Conservation (phyloP, 2,797 vertebrate genomes). For the Bucorvus abyssinicus region DNA sequence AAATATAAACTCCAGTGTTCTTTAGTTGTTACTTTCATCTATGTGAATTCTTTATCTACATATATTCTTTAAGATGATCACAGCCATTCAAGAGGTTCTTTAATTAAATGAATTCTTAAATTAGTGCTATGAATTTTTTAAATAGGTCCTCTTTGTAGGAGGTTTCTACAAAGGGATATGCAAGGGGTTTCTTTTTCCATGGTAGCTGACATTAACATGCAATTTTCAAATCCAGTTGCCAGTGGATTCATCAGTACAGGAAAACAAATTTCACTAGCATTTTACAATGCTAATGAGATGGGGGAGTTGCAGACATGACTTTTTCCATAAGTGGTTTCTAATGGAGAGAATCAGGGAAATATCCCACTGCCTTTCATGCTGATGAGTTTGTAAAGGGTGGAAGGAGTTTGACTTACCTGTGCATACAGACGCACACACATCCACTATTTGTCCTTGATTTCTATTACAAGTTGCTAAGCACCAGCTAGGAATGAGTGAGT, state of each 20-base stretch:
- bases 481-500: not conserved
- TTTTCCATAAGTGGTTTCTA: not conserved
- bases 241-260: not conserved
- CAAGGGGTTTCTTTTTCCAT: not conserved
- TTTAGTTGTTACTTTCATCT: not conserved
- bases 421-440: not conserved
- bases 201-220: not conserved
- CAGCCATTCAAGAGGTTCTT: not conserved
- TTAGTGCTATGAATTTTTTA: not conserved
- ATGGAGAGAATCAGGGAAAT: not conserved
- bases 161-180: not conserved
- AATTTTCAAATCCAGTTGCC: not conserved
- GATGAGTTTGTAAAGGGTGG: not conserved
- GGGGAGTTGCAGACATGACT: not conserved
- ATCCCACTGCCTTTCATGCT: not conserved
- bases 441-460: not conserved
- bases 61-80: not conserved
- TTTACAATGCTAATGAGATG: not conserved
- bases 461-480: not conserved
- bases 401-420: not conserved
- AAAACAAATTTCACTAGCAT: not conserved
- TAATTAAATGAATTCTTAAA: not conserved
- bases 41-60: rapidly evolving
- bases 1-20: not conserved
- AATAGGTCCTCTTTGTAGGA: not conserved